phyloP scores from a whole-genome alignment of 2,888 invertebrate species.

The Leucophora obtusa region DNA sequence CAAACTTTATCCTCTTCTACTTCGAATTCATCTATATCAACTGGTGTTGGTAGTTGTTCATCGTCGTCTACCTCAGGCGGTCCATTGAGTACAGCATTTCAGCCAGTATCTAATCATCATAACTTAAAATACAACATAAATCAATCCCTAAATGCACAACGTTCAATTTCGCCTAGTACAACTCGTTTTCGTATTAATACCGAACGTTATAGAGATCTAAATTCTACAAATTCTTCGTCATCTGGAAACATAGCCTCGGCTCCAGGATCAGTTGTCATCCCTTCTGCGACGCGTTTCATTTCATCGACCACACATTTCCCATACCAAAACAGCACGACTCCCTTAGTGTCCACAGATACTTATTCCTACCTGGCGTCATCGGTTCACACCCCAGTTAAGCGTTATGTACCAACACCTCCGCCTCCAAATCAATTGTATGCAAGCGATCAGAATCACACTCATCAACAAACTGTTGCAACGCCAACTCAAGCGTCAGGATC shows the following conservation, averaged over 20 bases:
- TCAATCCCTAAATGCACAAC: conserved; percentile 64
- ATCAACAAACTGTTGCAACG: conserved; percentile 56
- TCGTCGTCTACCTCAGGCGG: conserved; percentile 41
- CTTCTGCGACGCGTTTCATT: conserved; percentile 66
- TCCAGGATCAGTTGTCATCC: conserved; percentile 28
- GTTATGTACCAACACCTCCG: conserved; percentile 78
- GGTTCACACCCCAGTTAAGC: conserved; percentile 78
- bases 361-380: conserved; percentile 77
- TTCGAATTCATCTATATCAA: conserved; percentile 55
- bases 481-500: conserved; percentile 45
- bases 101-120: conserved; percentile 30
- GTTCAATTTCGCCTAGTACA: conserved; percentile 76
- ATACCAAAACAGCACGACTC: conserved; percentile 68
- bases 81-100: conserved; percentile 32
- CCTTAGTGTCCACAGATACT: conserved; percentile 73
- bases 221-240: conserved; percentile 40
- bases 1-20: conserved; percentile 56
- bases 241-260: conserved; percentile 55
- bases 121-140: conserved; percentile 38
- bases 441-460: conserved; percentile 28
- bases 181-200: conserved; percentile 71
- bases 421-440: conserved; percentile 71
- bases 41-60: conserved; percentile 47
- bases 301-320: conserved; percentile 70
- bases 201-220: conserved; percentile 74